Evolutionary conservation across 1,140 invertebrate genomes (phyloP).

Genomic region (Delia radicum): DNA sequence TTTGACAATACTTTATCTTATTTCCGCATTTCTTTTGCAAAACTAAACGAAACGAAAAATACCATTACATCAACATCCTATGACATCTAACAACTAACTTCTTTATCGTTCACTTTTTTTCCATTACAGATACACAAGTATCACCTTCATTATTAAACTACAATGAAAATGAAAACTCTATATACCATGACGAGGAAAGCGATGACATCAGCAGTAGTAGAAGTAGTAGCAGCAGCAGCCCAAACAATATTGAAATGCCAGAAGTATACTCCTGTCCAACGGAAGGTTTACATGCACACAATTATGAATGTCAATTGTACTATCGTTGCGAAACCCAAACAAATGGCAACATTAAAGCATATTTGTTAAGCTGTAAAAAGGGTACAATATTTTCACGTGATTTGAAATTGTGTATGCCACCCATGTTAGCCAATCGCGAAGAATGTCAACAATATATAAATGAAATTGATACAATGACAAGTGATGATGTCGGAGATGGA

Average conservation of each 20-base stretch:
- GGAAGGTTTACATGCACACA: constrained; percentile 68
- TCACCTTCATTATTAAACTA: not conserved
- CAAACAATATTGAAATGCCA: constrained; percentile 26
- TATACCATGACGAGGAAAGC: not conserved
- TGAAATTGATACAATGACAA: constrained; percentile 40
- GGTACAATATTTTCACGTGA: constrained; percentile 53
- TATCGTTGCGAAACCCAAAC: constrained; percentile 59
- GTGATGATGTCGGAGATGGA: constrained; percentile 29
- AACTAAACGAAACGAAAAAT: not conserved
- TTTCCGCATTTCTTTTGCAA: not conserved
- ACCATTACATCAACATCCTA: not conserved
- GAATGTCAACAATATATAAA: constrained; percentile 47
- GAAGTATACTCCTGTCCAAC: constrained; percentile 53
- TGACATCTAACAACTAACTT: not conserved
- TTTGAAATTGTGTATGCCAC: constrained; percentile 46
- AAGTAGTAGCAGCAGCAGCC: not conserved
- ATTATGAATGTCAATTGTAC: constrained; percentile 62
- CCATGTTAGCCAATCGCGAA: constrained; percentile 46
- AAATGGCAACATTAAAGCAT: constrained; percentile 57
- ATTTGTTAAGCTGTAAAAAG: constrained; percentile 56
- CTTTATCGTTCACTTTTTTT: not conserved
- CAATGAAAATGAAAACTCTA: constrained; percentile 18
- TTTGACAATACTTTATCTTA: not conserved
- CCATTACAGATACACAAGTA: not conserved
- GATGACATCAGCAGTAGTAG: not conserved